Evolutionary conservation across 2,113 vertebrate genomes (phyloP), one percentile per base, ranked within the genome.

Genomic region (Mionectes macconnelli): DNA sequence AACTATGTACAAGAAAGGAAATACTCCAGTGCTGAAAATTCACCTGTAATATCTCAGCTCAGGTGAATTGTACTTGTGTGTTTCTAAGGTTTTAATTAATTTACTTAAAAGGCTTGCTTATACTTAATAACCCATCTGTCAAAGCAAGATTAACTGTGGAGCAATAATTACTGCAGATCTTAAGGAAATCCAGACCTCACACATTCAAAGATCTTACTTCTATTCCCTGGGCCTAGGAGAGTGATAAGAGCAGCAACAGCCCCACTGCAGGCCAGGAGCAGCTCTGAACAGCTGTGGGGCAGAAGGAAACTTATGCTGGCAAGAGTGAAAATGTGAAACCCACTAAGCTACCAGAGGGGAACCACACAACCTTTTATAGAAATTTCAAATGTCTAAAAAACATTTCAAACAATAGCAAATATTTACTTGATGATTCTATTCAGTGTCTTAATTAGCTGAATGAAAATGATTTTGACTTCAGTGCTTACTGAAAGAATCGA

Each of bases 401-500:
- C 35, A 45, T 85, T 84, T 80, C 70, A 89, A 86, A 63, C 49
- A 62, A 63, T 21, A 82, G 47, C 35, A 81, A 35, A 39, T 62
- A 77, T 50, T 66, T 55, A 78, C 57, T 60, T 0, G 0, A 77
- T 55, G 53, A 66, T 24, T 84, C 57, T 55, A 64, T 35, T 77
- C 64, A 49, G 28, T 68, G 12, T 35, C 31, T 35, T 80, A 55
- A 86, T 73, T 22, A 88, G 45, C 53, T 14, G 27, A 76, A 82
- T 39, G 35, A 73, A 79, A 90, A 23, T 0, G 1, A 35, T 39
- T 70, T 69, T 60, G 11, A 72, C 50, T 83, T 24, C 0, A 2
- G n/a, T 57, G 78, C 40, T 37, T 52, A 80, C 4, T 81, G 63
- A 94, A 93, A 89, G 76, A 95, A 93, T 10, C 3, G 75, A 95